phyloP scores from a whole-genome alignment of 1,140 invertebrate genomes.

The Drepana arcuata region DNA sequence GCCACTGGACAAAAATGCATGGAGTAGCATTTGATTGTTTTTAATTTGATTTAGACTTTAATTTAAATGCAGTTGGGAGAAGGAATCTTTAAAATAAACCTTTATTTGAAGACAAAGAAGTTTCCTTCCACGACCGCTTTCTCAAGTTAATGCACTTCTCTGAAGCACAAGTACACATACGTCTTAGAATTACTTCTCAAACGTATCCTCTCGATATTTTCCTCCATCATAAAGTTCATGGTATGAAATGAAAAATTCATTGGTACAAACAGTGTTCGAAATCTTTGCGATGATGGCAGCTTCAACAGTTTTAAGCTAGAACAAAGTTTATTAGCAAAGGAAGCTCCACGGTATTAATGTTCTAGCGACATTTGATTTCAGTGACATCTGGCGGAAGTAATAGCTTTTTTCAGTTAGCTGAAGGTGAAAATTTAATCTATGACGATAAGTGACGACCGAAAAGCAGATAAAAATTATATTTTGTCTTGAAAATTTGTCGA shows the following conservation, averaged over 20 bases:
- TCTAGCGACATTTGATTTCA: constrained; percentile 62
- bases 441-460: constrained; percentile 49
- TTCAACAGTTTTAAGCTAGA: not conserved
- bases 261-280: not conserved
- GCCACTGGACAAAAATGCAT: constrained; percentile 17
- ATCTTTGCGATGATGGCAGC: not conserved
- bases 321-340: not conserved
- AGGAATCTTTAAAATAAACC: not conserved
- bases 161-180: not conserved
- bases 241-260: not conserved
- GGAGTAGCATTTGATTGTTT: constrained; percentile 11
- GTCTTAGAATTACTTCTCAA: not conserved
- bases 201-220: not conserved
- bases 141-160: too few relatives aligned
- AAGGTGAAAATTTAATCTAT: constrained; percentile 71
- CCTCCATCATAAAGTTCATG: not conserved
- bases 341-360: constrained; percentile 24
- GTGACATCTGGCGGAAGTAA: constrained; percentile 71
- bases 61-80: not conserved
- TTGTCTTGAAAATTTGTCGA: too few relatives aligned
- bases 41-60: not conserved
- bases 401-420: constrained; percentile 71
- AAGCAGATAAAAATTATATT: too few relatives aligned
- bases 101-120: too few relatives aligned
- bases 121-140: too few relatives aligned